These are phyloP conservation scores for Drosophila pseudoobscura DNA, from an alignment of 1,140 invertebrate genomes.

Conservation along the genomic window DNA sequence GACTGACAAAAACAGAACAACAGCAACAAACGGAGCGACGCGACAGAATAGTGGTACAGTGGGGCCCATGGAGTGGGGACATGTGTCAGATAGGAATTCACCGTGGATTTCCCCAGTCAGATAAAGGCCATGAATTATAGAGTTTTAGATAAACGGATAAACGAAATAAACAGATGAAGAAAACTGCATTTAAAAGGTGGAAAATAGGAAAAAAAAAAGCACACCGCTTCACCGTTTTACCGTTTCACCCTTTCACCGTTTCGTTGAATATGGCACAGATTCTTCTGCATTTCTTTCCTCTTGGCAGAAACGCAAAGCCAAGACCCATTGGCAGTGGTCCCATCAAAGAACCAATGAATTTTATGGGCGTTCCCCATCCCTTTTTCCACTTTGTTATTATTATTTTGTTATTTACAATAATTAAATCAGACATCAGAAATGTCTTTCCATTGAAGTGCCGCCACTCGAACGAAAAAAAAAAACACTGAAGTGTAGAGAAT, in stretches of 20 bases:
- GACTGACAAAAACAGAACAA: constrained; percentile 48
- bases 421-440: constrained; percentile 62
- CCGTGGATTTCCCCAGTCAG: constrained; percentile 20
- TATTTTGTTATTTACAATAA: constrained; percentile 71
- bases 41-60: constrained; percentile 8
- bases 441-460: constrained; percentile 57
- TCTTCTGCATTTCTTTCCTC: constrained; percentile 10
- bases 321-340: no score
- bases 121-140: constrained; percentile 21
- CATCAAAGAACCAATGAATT: constrained; percentile 28
- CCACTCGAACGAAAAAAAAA: constrained; percentile 5
- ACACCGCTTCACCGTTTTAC: no score
- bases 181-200: background rate
- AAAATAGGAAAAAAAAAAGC: background rate
- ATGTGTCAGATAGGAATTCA: constrained; percentile 48
- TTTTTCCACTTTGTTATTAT: constrained; percentile 35
- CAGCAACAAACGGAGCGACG: constrained; percentile 10
- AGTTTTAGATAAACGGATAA: no score
- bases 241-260: no score
- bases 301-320: constrained; percentile 20
- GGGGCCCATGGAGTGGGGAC: constrained; percentile 3
- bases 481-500: constrained; percentile 4
- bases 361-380: constrained; percentile 13
- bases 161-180: no score
- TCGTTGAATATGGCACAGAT: no score